phyloP scores from a whole-genome alignment of 35 echinoderm and acorn worm genomes.

The Hemicentrotus pulcherrimus region DNA sequence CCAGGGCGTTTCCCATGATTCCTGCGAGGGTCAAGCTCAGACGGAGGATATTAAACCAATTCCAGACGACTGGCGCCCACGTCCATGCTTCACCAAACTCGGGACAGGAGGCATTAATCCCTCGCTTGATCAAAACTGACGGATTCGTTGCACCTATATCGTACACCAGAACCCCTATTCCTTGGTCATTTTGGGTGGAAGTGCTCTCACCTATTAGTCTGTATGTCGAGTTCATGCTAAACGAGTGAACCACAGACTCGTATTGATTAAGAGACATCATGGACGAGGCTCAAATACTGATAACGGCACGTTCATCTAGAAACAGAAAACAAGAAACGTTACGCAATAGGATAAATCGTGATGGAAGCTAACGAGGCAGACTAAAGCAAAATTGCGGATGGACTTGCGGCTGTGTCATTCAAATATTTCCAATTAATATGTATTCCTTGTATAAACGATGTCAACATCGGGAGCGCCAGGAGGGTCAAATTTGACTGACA shows the following conservation, averaged over 20 bases:
- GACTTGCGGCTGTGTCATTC: neutral
- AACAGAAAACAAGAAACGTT: too few relatives aligned
- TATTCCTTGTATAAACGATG: neutral
- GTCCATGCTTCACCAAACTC: constrained; percentile 19
- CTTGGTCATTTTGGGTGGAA: neutral
- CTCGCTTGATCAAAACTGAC: neutral
- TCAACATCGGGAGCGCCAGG: too few relatives aligned
- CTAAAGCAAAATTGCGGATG: neutral
- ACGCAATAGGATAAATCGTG: too few relatives aligned
- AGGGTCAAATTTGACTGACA: too few relatives aligned
- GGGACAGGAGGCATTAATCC: constrained; percentile 16
- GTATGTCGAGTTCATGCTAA: neutral
- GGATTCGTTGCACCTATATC: neutral
- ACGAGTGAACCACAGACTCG: neutral
- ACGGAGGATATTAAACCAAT: constrained; percentile 16
- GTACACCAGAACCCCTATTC: neutral
- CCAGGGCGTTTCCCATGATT: constrained; percentile 29
- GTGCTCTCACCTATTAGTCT: neutral
- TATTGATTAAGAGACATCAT: neutral
- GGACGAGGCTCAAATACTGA: neutral
- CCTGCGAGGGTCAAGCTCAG: constrained; percentile 23
- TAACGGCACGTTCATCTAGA: too few relatives aligned
- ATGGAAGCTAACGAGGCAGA: neutral
- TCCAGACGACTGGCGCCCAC: constrained; percentile 7
- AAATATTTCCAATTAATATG: neutral